Conservation (phyloP, 2,113 vertebrate species). For the Corythaixoides concolor region DNA sequence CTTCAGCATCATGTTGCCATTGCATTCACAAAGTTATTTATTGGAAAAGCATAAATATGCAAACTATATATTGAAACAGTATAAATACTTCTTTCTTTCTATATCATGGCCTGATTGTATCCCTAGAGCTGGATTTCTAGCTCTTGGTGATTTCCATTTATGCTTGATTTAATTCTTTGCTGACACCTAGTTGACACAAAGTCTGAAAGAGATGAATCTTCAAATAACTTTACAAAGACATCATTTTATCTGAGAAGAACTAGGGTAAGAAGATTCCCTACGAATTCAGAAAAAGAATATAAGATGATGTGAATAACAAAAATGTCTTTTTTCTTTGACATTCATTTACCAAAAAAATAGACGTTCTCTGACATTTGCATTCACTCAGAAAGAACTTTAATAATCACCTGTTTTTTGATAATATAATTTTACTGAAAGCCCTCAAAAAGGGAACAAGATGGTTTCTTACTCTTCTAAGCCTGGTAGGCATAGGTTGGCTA, state of each 20-base stretch:
- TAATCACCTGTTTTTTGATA: not conserved
- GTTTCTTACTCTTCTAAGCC: not conserved
- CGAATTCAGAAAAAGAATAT: not conserved
- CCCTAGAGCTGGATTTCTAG: not conserved
- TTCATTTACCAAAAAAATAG: not conserved
- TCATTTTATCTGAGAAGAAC: not conserved
- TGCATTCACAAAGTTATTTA: not conserved
- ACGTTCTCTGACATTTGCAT: not conserved
- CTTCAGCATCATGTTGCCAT: not conserved
- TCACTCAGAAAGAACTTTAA: not conserved
- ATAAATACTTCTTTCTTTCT: not conserved
- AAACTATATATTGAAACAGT: not conserved
- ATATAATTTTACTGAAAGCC: not conserved
- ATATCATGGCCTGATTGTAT: not conserved
- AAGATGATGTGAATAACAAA: not conserved
- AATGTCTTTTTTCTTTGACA: not conserved
- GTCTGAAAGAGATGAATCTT: not conserved
- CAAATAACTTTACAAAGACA: not conserved
- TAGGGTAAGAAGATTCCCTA: not conserved
- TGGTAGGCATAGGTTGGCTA: not conserved
- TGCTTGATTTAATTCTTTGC: not conserved
- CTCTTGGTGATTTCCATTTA: not conserved
- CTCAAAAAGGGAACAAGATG: not conserved
- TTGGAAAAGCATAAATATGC: not conserved
- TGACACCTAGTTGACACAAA: not conserved